Conservation (phyloP, 2,113 vertebrate species). For the Uria aalge region DNA sequence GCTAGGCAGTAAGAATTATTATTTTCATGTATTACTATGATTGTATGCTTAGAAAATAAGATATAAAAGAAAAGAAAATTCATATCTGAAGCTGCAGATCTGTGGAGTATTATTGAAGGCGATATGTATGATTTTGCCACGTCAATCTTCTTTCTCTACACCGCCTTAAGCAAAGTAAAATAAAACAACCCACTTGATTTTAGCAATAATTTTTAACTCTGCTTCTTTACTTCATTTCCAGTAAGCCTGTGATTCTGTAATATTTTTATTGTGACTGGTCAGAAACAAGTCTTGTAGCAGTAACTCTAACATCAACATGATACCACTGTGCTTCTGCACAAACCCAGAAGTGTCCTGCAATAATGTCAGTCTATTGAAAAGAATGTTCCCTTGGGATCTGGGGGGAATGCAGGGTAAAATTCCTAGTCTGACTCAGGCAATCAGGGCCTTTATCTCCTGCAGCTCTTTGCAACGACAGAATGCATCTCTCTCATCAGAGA, state of each 20-base stretch:
- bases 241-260: not conserved
- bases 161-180: not conserved
- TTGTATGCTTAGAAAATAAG: not conserved
- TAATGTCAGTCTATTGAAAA: not conserved
- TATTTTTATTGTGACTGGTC: not conserved
- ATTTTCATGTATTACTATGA: not conserved
- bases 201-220: not conserved
- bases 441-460: not conserved
- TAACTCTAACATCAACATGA: not conserved
- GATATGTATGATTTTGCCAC: not conserved
- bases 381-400: not conserved
- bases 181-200: not conserved
- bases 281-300: not conserved
- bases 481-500: not conserved
- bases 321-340: not conserved
- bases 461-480: not conserved
- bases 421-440: not conserved
- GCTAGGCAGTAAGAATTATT: not conserved
- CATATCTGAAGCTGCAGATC: not conserved
- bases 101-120: not conserved
- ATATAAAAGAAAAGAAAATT: not conserved
- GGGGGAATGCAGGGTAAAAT: not conserved
- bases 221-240: not conserved
- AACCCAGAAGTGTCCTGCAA: not conserved
- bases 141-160: not conserved